Evolutionary conservation across 2,797 vertebrate genomes (phyloP), one percentile per base, ranked within the genome.

Genomic region (Ptychadena robeensis): DNA sequence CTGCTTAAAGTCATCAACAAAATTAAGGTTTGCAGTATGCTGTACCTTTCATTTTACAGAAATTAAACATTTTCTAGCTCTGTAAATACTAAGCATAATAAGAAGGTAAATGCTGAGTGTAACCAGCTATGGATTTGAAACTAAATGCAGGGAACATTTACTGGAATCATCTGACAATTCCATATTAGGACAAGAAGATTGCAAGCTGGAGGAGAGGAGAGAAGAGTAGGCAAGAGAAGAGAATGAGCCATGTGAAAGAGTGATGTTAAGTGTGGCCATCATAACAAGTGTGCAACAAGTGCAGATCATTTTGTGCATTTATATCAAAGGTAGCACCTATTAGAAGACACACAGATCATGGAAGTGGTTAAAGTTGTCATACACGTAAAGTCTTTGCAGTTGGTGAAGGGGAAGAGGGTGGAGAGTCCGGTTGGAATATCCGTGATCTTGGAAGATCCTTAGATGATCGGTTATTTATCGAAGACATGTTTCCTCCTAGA

Each of bases 391-490:
- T 96, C 96, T 96, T 98, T 92, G 96, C 95, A 71, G 95, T 96
- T 66, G 94, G 95, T 88, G 97, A 96, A 82, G 96, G 96, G 86
- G 96, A 97, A 65, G 96, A 95, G 0, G 98, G 96, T 37, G 97
- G 96, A 25, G 96, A 98, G 72, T 98, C 97, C 85, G 96, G 95
- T 90, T 96, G 89, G 69, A 96, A 94, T 91, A 95, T 98, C 92
- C 96, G 96, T 92, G 93, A 94, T 87, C 96, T 94, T 53, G 95
- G 92, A 76, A 96, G 95, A 28, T 98, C 97, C 91, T 98, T 99
- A 91, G 76, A 9, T 28, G 92, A 96, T 87, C 96, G 94, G 11
- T 94, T 92, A 89, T 94, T 97, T 86, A 97, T 89, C 82, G 96
- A 95, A 70, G 98, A 97, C 97, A 98, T 98, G 86, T 87, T 86